Percentiles rank a stretch among this genome's conserved stretches.
Conservation (phyloP, 1,140 invertebrate genomes). For the Neuroterus valhalla region DNA sequence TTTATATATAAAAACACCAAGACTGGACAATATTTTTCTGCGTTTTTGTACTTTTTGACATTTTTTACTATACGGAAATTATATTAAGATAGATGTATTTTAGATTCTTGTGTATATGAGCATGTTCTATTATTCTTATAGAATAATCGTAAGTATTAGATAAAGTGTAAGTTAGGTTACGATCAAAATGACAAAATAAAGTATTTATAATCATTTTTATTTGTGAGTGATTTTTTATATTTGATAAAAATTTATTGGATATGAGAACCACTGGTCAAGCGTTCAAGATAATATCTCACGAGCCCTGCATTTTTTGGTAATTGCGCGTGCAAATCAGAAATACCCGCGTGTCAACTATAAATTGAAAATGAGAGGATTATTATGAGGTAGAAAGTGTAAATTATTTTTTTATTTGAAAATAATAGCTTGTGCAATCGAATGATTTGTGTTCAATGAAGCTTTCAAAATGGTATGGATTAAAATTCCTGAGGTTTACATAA, state of each 20-base stretch:
- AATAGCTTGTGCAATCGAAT: no score
- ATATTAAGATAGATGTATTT: slow-evolving; percentile 13
- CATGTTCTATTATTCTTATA: slow-evolving; percentile 41
- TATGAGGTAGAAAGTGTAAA: no score
- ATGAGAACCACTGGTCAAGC: slow-evolving; percentile 35
- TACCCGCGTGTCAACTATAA: not conserved
- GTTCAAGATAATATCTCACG: slow-evolving; percentile 28
- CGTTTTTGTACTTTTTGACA: slow-evolving; percentile 15
- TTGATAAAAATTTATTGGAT: not conserved
- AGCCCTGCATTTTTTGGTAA: slow-evolving; percentile 37
- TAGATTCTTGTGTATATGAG: slow-evolving; percentile 34
- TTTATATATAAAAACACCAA: slow-evolving; percentile 18
- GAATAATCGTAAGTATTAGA: slow-evolving; percentile 35
- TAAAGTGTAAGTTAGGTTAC: slow-evolving; percentile 7
- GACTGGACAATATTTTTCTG: slow-evolving; percentile 27
- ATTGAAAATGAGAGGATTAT: no score
- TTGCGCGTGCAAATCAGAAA: slow-evolving; percentile 7
- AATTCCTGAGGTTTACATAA: no score
- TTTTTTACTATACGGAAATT: slow-evolving; percentile 4
- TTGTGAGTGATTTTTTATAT: not conserved
- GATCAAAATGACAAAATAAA: slow-evolving; percentile 36
- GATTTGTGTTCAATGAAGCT: no score
- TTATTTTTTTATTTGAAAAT: no score
- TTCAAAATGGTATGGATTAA: no score
- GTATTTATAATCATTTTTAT: slow-evolving; percentile 32